Base-by-base conservation (phyloP, 2,888 invertebrate genomes). In the Smittia aterrima region DNA sequence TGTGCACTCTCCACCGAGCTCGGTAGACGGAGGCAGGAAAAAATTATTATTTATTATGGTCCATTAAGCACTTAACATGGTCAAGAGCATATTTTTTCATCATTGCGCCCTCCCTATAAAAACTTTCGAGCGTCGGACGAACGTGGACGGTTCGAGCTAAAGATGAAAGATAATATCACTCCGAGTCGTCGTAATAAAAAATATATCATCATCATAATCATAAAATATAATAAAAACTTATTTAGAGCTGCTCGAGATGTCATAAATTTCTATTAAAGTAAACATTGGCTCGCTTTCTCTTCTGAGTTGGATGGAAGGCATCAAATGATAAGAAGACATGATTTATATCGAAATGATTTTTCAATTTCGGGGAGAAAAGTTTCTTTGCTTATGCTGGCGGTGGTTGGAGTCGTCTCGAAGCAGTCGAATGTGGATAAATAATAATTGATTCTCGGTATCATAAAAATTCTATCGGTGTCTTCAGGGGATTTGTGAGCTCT, bases 161-260 rank as follows among this genome's bases (percentile, higher is more conserved):
- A 72, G 32, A 22, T 32, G 38, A 72, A 62, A 72, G 62, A 72
- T 70, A 58, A 58, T 32, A 72, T 58, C 72, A n/a, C 58, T 58
- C 58, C 58, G 18, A 54, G 58, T 47, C 47, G 66, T 66, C 47
- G 66, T 66, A 74, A 74, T 74, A 74, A 74, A 74, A 74, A 74
- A 74, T 74, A 74, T 74, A 74, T 74, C 74, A 74, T 74, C 74
- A 74, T 74, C 40, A 74, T 74, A 74, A 74, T 74, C 64, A 74
- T 74, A 74, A 74, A 74, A 64, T 74, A 74, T 66, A 66, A 74
- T 66, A 74, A 74, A 74, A 66, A 66, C 64, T 41, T 66, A 74
- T 18, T 25, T 27, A 47, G 66, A 74, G 66, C 7, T 58, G 58
- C 58, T 27, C 13, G 66, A 74, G 27, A 66, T 66, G 74, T 74